Percentiles rank a stretch among this genome's conserved stretches.
These are phyloP conservation scores for Xiphorhynchus erythropygius DNA, from an alignment of 2,797 vertebrate genomes.

Conservation along the genomic window DNA sequence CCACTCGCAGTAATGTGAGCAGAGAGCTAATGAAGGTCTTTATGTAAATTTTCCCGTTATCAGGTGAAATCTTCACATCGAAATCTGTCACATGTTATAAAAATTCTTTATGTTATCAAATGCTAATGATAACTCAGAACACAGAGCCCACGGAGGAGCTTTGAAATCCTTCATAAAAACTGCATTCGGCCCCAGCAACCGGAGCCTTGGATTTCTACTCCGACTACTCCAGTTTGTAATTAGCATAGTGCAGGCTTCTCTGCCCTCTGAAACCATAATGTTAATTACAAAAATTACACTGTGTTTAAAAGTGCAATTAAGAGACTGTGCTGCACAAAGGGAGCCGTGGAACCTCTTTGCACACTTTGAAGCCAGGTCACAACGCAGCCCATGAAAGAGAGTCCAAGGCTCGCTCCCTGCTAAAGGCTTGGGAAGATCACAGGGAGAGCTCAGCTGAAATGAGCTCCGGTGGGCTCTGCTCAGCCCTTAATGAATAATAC, in stretches of 20 bases:
- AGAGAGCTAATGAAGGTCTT: constrained; percentile 79
- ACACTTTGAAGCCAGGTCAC: constrained; percentile 83
- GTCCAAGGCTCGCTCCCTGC: constrained; percentile 70
- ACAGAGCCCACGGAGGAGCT: constrained; percentile 73
- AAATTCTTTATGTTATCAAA: constrained; percentile 82
- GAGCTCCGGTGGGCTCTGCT: constrained; percentile 63
- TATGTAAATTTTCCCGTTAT: constrained; percentile 81
- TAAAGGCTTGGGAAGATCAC: constrained; percentile 75
- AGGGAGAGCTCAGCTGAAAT: constrained; percentile 67
- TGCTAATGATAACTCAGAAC: constrained; percentile 80
- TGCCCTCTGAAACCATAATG: constrained; percentile 85
- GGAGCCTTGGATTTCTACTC: constrained; percentile 75
- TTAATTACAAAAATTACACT: constrained; percentile 87
- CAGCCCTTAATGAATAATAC: constrained; percentile 67
- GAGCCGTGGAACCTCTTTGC: constrained; percentile 79
- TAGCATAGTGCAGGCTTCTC: constrained; percentile 80
- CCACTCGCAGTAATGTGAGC: constrained; percentile 67
- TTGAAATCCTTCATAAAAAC: constrained; percentile 81
- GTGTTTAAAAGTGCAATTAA: constrained; percentile 86
- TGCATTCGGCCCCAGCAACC: constrained; percentile 71
- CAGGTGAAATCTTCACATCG: constrained; percentile 78
- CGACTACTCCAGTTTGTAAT: constrained; percentile 75
- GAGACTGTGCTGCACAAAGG: constrained; percentile 78
- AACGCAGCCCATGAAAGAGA: constrained; percentile 75
- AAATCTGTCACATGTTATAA: constrained; percentile 81